Evolutionary conservation across 2,797 vertebrate genomes (phyloP).

Genomic region (Urophycis tenuis): DNA sequence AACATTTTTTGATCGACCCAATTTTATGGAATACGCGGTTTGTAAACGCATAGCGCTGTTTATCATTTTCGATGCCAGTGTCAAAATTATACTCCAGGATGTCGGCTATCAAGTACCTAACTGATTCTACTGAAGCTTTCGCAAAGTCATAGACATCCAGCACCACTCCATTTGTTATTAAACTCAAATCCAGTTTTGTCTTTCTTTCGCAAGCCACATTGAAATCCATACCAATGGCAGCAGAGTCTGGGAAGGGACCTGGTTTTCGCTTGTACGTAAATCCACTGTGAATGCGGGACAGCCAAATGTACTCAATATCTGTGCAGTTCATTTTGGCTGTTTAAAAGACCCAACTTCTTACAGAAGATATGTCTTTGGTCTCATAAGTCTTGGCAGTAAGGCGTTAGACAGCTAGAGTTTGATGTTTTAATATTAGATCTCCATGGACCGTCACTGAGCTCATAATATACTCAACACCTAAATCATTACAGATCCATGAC

Average conservation of each 20-base stretch:
- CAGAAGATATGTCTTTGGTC: background rate
- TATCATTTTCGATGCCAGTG: constrained; percentile 9
- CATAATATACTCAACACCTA: background rate
- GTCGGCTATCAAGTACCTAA: constrained; percentile 35
- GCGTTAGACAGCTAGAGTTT: background rate
- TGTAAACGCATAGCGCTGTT: background rate
- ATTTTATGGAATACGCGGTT: background rate
- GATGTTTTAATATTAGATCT: background rate
- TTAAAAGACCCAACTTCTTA: background rate
- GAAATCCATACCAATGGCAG: constrained; percentile 36
- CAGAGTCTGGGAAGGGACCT: constrained; percentile 23
- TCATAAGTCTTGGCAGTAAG: background rate
- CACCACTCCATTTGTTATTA: constrained; percentile 34
- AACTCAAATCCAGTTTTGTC: constrained; percentile 25
- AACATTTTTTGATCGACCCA: constrained; percentile 4
- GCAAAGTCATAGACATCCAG: constrained; percentile 39
- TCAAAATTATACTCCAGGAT: constrained; percentile 44
- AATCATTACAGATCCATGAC: background rate
- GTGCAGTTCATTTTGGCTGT: constrained; percentile 16
- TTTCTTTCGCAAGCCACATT: constrained; percentile 25
- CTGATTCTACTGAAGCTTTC: constrained; percentile 7
- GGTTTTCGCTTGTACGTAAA: constrained; percentile 1
- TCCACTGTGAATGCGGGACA: constrained; percentile 27
- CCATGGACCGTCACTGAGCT: background rate
- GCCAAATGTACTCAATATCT: constrained; percentile 33